Evolutionary conservation across 2,888 invertebrate species (phyloP).

Genomic region (Apodemia zela): DNA sequence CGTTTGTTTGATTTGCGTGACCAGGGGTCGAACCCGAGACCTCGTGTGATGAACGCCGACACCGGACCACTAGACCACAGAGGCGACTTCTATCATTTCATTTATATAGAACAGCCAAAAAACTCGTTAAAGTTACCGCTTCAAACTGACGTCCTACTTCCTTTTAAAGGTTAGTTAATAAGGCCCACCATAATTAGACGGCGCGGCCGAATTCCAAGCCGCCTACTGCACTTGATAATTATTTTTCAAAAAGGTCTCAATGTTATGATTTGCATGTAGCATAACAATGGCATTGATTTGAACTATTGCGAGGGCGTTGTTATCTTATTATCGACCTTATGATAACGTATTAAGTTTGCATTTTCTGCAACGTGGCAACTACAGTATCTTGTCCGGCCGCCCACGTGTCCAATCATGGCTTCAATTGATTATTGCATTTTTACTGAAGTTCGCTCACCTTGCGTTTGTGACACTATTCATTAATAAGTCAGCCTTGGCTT

Average conservation of each 20-base stretch:
- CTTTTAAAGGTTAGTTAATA: slow-evolving; percentile 16
- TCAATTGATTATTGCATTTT: slow-evolving; percentile 36
- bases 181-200: slow-evolving; percentile 24
- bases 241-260: slow-evolving; percentile 55
- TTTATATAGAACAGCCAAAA: background rate
- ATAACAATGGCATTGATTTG: slow-evolving; percentile 43
- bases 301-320: slow-evolving; percentile 6
- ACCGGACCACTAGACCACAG: too few relatives aligned
- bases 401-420: slow-evolving; percentile 27
- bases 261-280: slow-evolving; percentile 59
- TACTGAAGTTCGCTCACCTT: slow-evolving; percentile 21
- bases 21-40: too few relatives aligned
- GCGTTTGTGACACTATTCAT: background rate
- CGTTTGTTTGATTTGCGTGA: too few relatives aligned
- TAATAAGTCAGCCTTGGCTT: background rate
- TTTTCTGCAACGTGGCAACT: background rate
- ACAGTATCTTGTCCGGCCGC: slow-evolving; percentile 20
- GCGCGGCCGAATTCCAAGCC: slow-evolving; percentile 33
- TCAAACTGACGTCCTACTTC: background rate
- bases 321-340: slow-evolving; percentile 18
- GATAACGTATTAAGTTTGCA: background rate
- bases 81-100: too few relatives aligned
- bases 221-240: slow-evolving; percentile 33
- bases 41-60: too few relatives aligned
- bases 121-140: background rate